Percentiles rank a stretch among this genome's conserved stretches.
phyloP scores from a whole-genome alignment of 2,888 invertebrate species.

The Zeuzera pyrina region DNA sequence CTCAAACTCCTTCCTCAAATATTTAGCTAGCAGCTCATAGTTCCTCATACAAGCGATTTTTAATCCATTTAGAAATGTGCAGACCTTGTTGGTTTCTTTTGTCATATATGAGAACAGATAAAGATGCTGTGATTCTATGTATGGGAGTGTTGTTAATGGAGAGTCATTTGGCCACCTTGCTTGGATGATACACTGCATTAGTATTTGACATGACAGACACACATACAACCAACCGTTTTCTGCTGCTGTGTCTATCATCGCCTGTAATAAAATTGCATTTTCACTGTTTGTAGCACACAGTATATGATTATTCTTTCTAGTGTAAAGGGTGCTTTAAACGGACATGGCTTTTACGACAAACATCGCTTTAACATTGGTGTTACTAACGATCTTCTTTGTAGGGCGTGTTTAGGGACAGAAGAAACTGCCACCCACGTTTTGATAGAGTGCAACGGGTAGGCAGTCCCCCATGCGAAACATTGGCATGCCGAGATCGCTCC shows the following conservation, averaged over 20 bases:
- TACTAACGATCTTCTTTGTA: too few relatives aligned
- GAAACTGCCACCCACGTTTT: too few relatives aligned
- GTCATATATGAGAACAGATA: constrained; percentile 71
- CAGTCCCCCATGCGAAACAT: too few relatives aligned
- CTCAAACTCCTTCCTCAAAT: constrained; percentile 77
- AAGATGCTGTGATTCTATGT: constrained; percentile 78
- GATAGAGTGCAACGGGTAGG: too few relatives aligned
- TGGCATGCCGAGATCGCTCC: too few relatives aligned
- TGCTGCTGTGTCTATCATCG: constrained; percentile 95
- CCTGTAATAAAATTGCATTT: constrained; percentile 65
- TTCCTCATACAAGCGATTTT: constrained; percentile 68
- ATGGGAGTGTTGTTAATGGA: constrained; percentile 83
- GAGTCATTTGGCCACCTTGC: constrained; percentile 88
- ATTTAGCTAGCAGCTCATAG: constrained; percentile 74
- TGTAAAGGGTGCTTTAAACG: too few relatives aligned
- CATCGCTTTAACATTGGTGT: too few relatives aligned
- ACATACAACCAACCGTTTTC: constrained; percentile 92
- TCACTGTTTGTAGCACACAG: too few relatives aligned
- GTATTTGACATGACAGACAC: constrained; percentile 81
- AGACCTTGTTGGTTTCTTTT: constrained; percentile 43
- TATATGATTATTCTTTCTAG: too few relatives aligned
- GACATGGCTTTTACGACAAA: too few relatives aligned
- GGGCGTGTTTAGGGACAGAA: too few relatives aligned
- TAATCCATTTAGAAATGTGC: constrained; percentile 71
- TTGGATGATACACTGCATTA: constrained; percentile 94